These are phyloP conservation scores for Platycercus adscitus DNA, from an alignment of 2,113 vertebrate genomes.

Conservation along the genomic window DNA sequence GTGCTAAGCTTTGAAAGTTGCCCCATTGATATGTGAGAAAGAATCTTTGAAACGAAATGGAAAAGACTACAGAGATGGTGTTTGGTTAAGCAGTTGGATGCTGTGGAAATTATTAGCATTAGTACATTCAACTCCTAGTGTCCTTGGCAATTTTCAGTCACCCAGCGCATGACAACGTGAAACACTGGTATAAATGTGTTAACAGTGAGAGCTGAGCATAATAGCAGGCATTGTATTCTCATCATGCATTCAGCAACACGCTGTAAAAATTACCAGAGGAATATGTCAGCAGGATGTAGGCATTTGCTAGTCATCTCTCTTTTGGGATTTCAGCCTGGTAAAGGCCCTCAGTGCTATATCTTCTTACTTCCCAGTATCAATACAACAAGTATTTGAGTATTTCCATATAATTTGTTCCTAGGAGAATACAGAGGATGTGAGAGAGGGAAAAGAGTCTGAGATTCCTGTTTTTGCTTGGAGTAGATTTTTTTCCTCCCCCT, in stretches of 20 bases:
- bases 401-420: slow-evolving; percentile 8
- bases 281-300: slow-evolving; percentile 43
- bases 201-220: neutral
- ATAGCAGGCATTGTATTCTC: slow-evolving; percentile 17
- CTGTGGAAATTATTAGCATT: neutral
- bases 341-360: neutral
- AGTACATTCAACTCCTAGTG: neutral
- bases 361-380: slow-evolving; percentile 15
- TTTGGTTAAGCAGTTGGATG: neutral
- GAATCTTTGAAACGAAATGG: neutral
- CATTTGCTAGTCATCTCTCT: slow-evolving; percentile 38
- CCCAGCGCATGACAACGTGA: neutral
- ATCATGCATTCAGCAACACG: neutral
- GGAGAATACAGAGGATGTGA: neutral
- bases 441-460: neutral
- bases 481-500: accelerated
- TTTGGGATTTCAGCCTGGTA: slow-evolving; percentile 39
- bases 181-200: neutral
- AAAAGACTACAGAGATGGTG: neutral
- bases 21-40: neutral
- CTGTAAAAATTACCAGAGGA: slow-evolving; percentile 31
- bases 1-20: neutral
- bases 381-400: slow-evolving; percentile 20
- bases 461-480: neutral
- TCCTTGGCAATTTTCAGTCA: neutral